Percentiles rank a stretch among this genome's conserved stretches.
Evolutionary conservation across 2,888 invertebrate genomes (phyloP).

Genomic region (Caenorhabditis sp.): DNA sequence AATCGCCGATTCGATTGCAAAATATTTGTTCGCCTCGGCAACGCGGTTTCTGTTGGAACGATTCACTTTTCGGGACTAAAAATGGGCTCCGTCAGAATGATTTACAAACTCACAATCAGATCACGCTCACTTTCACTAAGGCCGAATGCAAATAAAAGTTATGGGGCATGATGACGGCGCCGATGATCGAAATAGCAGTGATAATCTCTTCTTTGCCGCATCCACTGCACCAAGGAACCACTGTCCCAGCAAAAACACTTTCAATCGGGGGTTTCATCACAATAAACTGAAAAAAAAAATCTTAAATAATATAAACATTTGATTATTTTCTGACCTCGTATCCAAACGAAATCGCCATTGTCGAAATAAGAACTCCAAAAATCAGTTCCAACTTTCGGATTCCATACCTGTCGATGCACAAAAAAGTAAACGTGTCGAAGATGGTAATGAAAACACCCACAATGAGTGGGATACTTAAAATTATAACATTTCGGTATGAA

Average conservation of each 20-base stretch:
- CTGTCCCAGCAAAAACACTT: conserved; percentile 86
- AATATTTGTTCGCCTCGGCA: conserved; percentile 89
- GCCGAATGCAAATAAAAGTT: conserved; percentile 92
- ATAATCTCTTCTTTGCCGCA: conserved; percentile 85
- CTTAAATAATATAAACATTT: neutral
- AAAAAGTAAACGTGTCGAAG: conserved; percentile 90
- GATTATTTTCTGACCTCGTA: conserved; percentile 80
- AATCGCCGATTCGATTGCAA: conserved; percentile 86
- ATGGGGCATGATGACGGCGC: conserved; percentile 93
- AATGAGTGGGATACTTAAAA: conserved; percentile 86
- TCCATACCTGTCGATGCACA: conserved; percentile 89
- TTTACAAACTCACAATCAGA: neutral
- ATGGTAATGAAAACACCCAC: conserved; percentile 89
- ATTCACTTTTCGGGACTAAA: conserved; percentile 87
- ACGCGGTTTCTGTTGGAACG: conserved; percentile 85
- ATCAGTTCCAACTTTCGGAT: conserved; percentile 88
- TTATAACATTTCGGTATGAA: conserved; percentile 18
- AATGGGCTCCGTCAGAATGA: conserved; percentile 22
- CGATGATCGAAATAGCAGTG: conserved; percentile 84
- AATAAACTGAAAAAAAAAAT: conserved; percentile 83
- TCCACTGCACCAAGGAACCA: conserved; percentile 86
- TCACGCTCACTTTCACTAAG: conserved; percentile 86
- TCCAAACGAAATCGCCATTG: conserved; percentile 91
- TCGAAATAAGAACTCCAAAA: conserved; percentile 87
- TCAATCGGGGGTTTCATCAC: conserved; percentile 85